Evolutionary conservation across 2,888 invertebrate genomes (phyloP).

Genomic region (Rhagonycha fulva): DNA sequence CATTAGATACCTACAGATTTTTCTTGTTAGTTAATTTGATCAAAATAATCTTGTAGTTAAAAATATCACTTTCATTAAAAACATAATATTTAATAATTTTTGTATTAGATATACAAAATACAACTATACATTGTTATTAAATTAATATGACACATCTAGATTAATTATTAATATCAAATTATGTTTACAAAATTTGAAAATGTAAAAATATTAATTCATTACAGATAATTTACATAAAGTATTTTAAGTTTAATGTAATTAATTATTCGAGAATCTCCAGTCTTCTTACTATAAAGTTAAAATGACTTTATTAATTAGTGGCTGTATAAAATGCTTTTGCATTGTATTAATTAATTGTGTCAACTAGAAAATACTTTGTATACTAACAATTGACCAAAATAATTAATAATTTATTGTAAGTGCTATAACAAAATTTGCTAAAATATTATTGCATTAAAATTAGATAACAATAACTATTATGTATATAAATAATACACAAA

Average conservation of each 20-base stretch:
- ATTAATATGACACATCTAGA: no score
- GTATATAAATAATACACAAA: no score
- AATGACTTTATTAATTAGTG: background rate
- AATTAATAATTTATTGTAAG: background rate
- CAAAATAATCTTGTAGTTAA: no score
- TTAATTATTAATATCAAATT: background rate
- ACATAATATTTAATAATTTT: no score
- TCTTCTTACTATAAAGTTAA: background rate
- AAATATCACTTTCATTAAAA: no score
- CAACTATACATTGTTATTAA: no score
- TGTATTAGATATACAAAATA: no score
- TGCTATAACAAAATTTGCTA: background rate
- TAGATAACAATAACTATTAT: background rate
- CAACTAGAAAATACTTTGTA: background rate
- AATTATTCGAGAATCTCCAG: background rate
- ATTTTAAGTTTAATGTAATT: background rate
- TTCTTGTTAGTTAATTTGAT: no score
- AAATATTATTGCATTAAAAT: background rate
- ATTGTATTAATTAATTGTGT: background rate
- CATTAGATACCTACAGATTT: no score
- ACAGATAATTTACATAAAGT: background rate
- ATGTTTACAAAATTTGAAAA: background rate
- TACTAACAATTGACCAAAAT: background rate
- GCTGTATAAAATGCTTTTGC: background rate
- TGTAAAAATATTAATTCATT: no score